Evolutionary conservation across 2,888 invertebrate genomes (phyloP).

Genomic region (Cynaeus angustus): DNA sequence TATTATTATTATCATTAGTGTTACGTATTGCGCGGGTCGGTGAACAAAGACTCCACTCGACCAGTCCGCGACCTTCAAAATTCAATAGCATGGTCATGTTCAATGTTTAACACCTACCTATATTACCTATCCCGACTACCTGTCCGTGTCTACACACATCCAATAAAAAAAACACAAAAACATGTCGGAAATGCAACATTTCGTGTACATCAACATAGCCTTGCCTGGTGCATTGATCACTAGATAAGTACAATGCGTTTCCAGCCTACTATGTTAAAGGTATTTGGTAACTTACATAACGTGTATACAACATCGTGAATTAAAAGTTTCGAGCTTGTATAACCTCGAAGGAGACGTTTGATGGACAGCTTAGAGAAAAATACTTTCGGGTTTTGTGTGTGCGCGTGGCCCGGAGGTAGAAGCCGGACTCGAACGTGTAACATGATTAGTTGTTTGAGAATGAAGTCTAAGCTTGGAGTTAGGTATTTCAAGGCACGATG

Average conservation of each 20-base stretch:
- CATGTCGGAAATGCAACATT: slow-evolving; percentile 26
- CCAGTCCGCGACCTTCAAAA: slow-evolving; percentile 59
- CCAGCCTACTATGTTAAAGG: slow-evolving; percentile 1
- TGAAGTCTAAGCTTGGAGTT: slow-evolving; percentile 5
- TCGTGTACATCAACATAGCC: slow-evolving; percentile 19
- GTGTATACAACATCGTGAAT: background rate
- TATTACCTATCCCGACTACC: slow-evolving; percentile 22
- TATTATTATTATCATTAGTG: slow-evolving; percentile 47
- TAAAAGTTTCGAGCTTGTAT: slow-evolving; percentile 19
- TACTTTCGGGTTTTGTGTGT: slow-evolving; percentile 39
- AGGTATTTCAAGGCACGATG: background rate
- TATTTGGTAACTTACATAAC: slow-evolving; percentile 16
- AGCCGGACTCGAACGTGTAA: slow-evolving; percentile 21
- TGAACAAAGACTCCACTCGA: slow-evolving; percentile 55
- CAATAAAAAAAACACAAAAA: slow-evolving; percentile 11
- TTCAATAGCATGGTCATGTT: slow-evolving; percentile 67
- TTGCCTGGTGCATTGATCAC: slow-evolving; percentile 12
- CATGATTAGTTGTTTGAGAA: slow-evolving; percentile 10
- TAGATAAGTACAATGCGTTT: background rate
- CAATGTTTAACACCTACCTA: slow-evolving; percentile 58
- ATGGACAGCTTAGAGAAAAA: slow-evolving; percentile 55
- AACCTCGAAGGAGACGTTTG: slow-evolving; percentile 54
- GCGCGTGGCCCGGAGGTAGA: slow-evolving; percentile 31
- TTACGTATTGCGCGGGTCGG: slow-evolving; percentile 51
- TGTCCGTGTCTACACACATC: slow-evolving; percentile 1